A percentile compares a stretch with the other conserved stretches of the same genome.
phyloP scores from a whole-genome alignment of 2,113 vertebrate genomes.

The Columbina picui region DNA sequence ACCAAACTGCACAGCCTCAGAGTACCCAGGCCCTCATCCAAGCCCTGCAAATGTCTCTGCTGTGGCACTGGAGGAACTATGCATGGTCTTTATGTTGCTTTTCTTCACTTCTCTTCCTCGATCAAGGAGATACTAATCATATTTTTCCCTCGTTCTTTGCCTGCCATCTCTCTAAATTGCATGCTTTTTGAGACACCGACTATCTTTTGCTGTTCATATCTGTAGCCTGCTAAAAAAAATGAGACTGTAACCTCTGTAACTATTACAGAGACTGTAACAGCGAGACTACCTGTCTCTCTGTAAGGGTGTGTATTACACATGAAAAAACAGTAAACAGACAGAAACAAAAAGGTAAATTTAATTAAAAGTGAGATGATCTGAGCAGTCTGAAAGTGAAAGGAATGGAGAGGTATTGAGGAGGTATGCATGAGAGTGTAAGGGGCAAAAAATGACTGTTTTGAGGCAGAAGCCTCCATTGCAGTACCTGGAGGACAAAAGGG shows the following conservation, averaged over 20 bases:
- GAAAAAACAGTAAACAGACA: not conserved
- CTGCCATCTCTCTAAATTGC: not conserved
- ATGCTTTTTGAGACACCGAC: not conserved
- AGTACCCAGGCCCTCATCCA: not conserved
- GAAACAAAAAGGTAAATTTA: not conserved
- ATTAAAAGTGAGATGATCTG: not conserved
- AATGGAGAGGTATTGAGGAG: not conserved
- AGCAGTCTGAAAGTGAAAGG: not conserved
- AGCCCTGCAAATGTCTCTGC: not conserved
- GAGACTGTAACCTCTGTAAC: not conserved
- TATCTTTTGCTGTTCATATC: not conserved
- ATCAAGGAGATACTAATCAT: not conserved
- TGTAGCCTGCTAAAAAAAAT: not conserved
- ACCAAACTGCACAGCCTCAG: not conserved
- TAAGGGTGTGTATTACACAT: not conserved
- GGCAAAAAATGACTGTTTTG: not conserved
- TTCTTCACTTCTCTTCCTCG: not conserved
- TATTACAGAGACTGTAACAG: not conserved
- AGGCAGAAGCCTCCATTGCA: not conserved
- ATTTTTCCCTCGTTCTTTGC: not conserved
- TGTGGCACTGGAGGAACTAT: not conserved
- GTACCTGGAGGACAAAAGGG: not conserved
- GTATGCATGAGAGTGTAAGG: not conserved
- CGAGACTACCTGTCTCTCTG: not conserved
- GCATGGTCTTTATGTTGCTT: not conserved